phyloP scores from a whole-genome alignment of 35 echinoderm and acorn worm species.

The Heliocidaris tuberculata region DNA sequence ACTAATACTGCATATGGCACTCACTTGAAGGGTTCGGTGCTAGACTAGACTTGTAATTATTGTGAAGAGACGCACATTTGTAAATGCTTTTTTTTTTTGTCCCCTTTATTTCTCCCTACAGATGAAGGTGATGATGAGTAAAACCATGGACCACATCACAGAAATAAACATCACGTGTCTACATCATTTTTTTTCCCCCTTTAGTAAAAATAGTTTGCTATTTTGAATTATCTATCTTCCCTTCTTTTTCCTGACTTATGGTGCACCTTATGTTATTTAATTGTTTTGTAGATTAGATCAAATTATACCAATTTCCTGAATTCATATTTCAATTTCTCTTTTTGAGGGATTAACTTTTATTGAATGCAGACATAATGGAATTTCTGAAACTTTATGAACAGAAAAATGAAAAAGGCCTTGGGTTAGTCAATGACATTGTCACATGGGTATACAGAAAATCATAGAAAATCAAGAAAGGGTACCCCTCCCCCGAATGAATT shows the following conservation, averaged over 20 bases:
- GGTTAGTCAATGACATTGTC: neutral
- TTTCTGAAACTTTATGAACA: neutral
- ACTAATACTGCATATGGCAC: neutral
- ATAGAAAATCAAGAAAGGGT: neutral
- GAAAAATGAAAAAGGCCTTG: neutral
- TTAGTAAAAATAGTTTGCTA: neutral
- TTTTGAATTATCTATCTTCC: neutral
- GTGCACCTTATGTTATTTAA: neutral
- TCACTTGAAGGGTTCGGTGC: neutral
- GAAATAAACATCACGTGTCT: neutral
- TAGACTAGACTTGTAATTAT: neutral
- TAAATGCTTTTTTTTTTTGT: neutral
- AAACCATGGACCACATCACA: neutral
- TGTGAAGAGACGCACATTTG: neutral
- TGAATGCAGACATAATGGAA: neutral
- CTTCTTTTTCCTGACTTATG: neutral
- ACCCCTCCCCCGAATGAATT: too few relatives aligned
- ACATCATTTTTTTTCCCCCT: neutral
- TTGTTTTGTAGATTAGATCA: neutral
- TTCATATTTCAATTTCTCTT: neutral
- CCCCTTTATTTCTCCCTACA: neutral
- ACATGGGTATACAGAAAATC: neutral
- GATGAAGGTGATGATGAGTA: conserved; percentile 34
- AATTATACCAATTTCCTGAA: neutral
- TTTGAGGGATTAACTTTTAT: neutral